phyloP scores from a whole-genome alignment of 2,888 invertebrate species.

The Thera obeliscata region DNA sequence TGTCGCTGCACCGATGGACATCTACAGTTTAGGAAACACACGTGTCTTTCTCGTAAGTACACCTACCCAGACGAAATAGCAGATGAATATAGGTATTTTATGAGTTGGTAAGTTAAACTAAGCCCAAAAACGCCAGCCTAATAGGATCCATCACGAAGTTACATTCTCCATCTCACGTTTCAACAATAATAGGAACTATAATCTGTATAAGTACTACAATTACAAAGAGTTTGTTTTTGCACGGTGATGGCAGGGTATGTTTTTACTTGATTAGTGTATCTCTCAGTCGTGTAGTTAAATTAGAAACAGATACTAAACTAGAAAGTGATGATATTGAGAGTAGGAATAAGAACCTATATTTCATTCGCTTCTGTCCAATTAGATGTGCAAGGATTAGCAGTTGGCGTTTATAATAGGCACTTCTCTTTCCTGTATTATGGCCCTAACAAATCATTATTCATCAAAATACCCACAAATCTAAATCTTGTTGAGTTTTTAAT shows the following conservation, averaged over 20 bases:
- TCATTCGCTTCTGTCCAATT: constrained; percentile 8
- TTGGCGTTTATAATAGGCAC: constrained; percentile 4
- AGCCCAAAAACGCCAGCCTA: too few relatives aligned
- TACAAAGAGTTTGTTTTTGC: not conserved
- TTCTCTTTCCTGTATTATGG: not conserved
- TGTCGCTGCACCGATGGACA: constrained; percentile 94
- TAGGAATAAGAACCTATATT: not conserved
- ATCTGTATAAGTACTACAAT: constrained; percentile 82
- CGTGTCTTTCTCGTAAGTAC: constrained; percentile 94
- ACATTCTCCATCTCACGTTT: too few relatives aligned
- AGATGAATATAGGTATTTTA: not conserved
- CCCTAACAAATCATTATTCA: constrained; percentile 4
- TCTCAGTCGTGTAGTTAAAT: not conserved
- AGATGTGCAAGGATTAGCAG: not conserved
- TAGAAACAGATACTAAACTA: not conserved
- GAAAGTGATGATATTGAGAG: not conserved
- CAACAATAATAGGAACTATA: too few relatives aligned
- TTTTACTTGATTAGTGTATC: not conserved
- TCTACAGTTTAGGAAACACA: constrained; percentile 94
- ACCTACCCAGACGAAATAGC: too few relatives aligned
- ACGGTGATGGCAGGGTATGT: not conserved
- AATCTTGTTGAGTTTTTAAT: not conserved
- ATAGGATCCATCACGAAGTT: too few relatives aligned
- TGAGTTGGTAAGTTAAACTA: too few relatives aligned
- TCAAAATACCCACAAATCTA: not conserved